Evolutionary conservation across 2,113 vertebrate genomes (phyloP), one percentile per base, ranked within the genome.

Genomic region (Neogobius melanostomus): DNA sequence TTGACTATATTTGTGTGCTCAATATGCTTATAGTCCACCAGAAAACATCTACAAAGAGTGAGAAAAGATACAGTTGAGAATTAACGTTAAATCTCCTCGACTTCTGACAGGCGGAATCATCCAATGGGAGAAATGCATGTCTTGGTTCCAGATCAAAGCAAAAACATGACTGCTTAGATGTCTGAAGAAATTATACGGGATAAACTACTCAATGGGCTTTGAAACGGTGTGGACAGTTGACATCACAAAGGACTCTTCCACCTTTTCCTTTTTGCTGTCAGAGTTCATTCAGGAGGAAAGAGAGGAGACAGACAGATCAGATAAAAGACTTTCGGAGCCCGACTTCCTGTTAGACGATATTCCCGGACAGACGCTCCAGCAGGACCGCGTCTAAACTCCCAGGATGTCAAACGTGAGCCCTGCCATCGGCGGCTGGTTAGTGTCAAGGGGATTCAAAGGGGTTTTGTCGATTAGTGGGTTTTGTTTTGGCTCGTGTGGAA

Each of bases 261-360:
- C 11, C n/a, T 7, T 14, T 16, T 42, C 44, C 59, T 44, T 61
- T 61, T 61, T 61, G 42, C 42, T 61, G 59, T 61, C 36, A 9
- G 9, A 8, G 36, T 44, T 61, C 14, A 16, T 61, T 61, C 44
- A 57, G 54, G 36, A 7, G 17, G 57, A 61, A 15, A 61, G 42
- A 43, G 36, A 68, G 72, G 48, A 71, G 28, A 47, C 52, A 79
- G 71, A 84, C 68, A 82, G 74, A 77, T 36, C 74, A 79, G 75
- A 82, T 71, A 73, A 66, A 36, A 17, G 74, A 79, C 77, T n/a
- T 49, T 59, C 75, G 72, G 82, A 82, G 75, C 82, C 80, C 49
- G 42, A 81, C 72, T 81, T 84, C 77, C 77, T 81, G 15, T 79
- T 62, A 68, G 76, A 78, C 43, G 79, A 86, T 82, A 75, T 71